Conservation (phyloP, 2,797 vertebrate species). For the Telmatherina bonti region DNA sequence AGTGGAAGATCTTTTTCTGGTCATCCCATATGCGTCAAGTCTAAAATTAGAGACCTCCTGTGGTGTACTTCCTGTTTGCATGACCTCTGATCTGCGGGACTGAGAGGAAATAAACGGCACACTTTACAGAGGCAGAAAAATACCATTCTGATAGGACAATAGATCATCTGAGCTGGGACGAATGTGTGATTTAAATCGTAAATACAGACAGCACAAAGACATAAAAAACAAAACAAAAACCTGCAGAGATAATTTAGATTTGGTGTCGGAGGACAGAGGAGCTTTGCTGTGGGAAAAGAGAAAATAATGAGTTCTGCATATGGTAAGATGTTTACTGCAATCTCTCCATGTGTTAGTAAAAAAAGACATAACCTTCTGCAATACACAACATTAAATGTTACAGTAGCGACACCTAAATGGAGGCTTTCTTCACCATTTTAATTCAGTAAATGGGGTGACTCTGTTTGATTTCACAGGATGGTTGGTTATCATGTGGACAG, state of each 20-base stretch:
- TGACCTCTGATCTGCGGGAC: slow-evolving; percentile 51
- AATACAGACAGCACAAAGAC: not conserved
- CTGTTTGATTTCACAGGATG: slow-evolving; percentile 9
- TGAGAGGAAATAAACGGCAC: slow-evolving; percentile 45
- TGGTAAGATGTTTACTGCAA: slow-evolving; percentile 65
- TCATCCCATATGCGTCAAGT: slow-evolving; percentile 8
- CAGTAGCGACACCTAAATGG: no score
- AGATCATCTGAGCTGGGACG: not conserved
- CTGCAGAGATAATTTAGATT: slow-evolving; percentile 27
- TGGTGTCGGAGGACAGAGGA: slow-evolving; percentile 35
- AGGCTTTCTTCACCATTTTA: no score
- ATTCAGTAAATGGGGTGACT: no score
- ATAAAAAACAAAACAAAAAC: not conserved
- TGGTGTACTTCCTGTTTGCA: slow-evolving; percentile 54
- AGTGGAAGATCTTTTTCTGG: slow-evolving; percentile 13
- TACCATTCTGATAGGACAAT: slow-evolving; percentile 9
- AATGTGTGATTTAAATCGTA: slow-evolving; percentile 10
- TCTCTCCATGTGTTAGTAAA: slow-evolving; percentile 59
- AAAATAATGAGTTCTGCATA: slow-evolving; percentile 42
- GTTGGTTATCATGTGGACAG: slow-evolving; percentile 7
- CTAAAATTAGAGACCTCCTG: slow-evolving; percentile 50
- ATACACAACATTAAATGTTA: not conserved
- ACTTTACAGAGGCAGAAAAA: slow-evolving; percentile 36
- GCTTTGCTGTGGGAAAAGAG: slow-evolving; percentile 14
- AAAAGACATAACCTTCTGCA: not conserved